Evolutionary conservation across 2,113 vertebrate genomes (phyloP), one percentile per base, ranked within the genome.

Genomic region (Lates calcarifer): DNA sequence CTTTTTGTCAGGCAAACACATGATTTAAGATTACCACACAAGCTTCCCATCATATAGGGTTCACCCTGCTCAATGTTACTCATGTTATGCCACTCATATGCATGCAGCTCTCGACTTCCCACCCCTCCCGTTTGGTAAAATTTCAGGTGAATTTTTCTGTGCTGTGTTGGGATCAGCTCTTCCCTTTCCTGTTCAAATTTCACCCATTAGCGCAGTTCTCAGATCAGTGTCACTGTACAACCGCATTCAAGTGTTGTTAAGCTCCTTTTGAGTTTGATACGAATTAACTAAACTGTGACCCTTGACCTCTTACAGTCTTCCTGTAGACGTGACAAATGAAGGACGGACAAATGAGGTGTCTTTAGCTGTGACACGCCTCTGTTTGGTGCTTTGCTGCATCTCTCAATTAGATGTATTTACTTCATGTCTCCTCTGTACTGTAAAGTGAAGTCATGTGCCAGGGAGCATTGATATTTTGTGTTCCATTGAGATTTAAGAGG

Each of bases 201-300:
- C 41, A 26, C 64, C 26, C 66, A 60, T 51, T 63, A 41, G 61
- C 76, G 81, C 37, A 65, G 31, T 43, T 72, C 41, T 76, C 70
- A 67, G 31, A 64, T 78, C 26, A 35, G 57, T 79, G 63, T 78
- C 49, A 1, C 17, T 1, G 22, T 75, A 4, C n/a, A 45, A 49
- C 65, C 47, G 49, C 70, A 82, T 73, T 75, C 20, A 29, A 74
- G 35, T 76, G 60, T 79, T 41, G 14, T 60, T 51, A 33, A 74
- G 29, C 74, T 83, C 64, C 43, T 43, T 70, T 77, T 76, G 37
- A 60, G 43, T 58, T 74, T 51, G 29, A 63, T 62, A 65, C 57
- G 29, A 84, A 66, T 65, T 31, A 53, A 66, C 56, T 49, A 66
- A 85, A 83, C 88, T 85, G 81, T 89, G 87, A 91, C 81, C 82